Conservation (phyloP, 2,113 vertebrate species). For the Dunckerocampus dactyliophorus region DNA sequence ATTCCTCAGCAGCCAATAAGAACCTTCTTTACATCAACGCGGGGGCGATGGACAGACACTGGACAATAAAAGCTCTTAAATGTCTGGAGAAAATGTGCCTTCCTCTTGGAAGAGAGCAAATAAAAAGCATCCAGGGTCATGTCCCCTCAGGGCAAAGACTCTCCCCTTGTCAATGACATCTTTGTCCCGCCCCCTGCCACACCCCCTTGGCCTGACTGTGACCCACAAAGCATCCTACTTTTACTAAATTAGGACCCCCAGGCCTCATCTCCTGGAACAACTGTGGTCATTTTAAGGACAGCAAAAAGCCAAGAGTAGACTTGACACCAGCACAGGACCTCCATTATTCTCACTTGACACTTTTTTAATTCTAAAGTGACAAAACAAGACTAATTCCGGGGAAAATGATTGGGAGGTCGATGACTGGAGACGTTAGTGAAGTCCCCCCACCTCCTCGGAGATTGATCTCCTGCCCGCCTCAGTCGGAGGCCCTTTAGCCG, state of each 20-base stretch:
- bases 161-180: conserved; percentile 31
- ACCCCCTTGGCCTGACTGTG: conserved; percentile 25
- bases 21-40: conserved; percentile 43
- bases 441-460: conserved; percentile 29
- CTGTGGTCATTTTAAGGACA: conserved; percentile 19
- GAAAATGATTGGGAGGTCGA: conserved; percentile 54
- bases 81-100: conserved; percentile 32
- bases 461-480: conserved; percentile 55
- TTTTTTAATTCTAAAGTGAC: conserved; percentile 68
- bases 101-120: conserved; percentile 33
- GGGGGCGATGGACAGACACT: conserved; percentile 44
- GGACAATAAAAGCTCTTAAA: conserved; percentile 47
- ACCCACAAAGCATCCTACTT: conserved; percentile 16
- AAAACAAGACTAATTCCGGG: conserved; percentile 64
- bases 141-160: conserved; percentile 17
- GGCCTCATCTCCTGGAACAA: not conserved
- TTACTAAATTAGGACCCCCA: not conserved
- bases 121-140: conserved; percentile 27
- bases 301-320: conserved; percentile 16
- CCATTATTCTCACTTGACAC: conserved; percentile 59
- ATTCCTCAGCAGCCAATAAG: conserved; percentile 80
- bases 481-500: conserved; percentile 35
- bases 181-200: conserved; percentile 30
- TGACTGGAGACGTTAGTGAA: conserved; percentile 44
- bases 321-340: conserved; percentile 35